Evolutionary conservation across 1,140 invertebrate genomes (phyloP).

Genomic region (Mya arenaria): DNA sequence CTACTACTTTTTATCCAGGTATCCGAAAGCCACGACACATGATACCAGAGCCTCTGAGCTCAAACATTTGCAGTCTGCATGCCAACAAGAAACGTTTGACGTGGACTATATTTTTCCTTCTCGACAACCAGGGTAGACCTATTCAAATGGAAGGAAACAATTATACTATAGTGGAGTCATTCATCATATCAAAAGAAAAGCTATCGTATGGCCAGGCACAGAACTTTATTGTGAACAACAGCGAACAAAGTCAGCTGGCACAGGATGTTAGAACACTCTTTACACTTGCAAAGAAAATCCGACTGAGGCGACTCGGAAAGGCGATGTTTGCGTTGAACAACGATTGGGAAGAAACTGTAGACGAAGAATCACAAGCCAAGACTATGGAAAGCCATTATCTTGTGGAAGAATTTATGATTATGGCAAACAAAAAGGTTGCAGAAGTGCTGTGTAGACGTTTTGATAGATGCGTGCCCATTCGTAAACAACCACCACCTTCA

Average conservation of each 20-base stretch:
- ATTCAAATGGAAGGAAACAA: constrained; percentile 27
- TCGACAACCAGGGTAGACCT: constrained; percentile 51
- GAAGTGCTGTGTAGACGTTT: constrained; percentile 5
- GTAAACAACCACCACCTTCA: constrained; percentile 58
- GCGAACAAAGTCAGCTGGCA: constrained; percentile 1
- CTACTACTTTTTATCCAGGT: constrained; percentile 75
- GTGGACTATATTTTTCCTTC: constrained; percentile 68
- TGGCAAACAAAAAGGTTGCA: constrained; percentile 44
- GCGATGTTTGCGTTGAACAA: constrained; percentile 60
- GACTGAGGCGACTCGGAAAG: constrained; percentile 62
- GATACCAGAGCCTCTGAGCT: constrained; percentile 79
- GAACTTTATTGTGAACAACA: background rate
- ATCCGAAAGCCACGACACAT: constrained; percentile 75
- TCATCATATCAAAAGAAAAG: constrained; percentile 62
- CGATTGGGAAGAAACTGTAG: constrained; percentile 49
- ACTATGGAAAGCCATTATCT: constrained; percentile 74
- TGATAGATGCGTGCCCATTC: constrained; percentile 42
- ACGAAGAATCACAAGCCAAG: constrained; percentile 58
- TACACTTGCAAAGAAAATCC: constrained; percentile 59
- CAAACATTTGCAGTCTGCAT: constrained; percentile 79
- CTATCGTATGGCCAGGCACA: constrained; percentile 69
- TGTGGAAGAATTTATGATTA: constrained; percentile 68
- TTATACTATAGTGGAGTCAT: constrained; percentile 51
- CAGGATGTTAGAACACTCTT: constrained; percentile 58
- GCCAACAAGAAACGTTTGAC: constrained; percentile 71